A percentile compares a stretch with the other conserved stretches of the same genome.
These are phyloP conservation scores for Syritta pipiens DNA, from an alignment of 2,888 invertebrate species.

Conservation along the genomic window DNA sequence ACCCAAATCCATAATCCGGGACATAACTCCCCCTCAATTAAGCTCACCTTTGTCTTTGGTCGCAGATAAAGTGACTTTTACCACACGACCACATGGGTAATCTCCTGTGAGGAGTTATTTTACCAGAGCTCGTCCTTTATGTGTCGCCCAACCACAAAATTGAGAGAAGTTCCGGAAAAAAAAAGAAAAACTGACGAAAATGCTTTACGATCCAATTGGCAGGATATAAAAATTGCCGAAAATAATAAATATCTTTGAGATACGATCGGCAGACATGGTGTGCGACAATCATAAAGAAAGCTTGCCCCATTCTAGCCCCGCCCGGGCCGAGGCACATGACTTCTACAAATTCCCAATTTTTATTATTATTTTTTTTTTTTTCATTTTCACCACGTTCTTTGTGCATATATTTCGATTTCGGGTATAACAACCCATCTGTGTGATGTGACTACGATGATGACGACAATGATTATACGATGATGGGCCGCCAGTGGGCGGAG, in stretches of 20 bases:
- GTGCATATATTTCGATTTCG: constrained; percentile 63
- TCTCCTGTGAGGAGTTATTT: neutral
- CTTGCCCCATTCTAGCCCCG: neutral
- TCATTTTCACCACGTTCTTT: constrained; percentile 51
- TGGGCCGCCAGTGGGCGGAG: neutral
- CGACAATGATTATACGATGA: constrained; percentile 47
- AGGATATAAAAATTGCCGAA: constrained; percentile 46
- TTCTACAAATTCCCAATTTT: too few relatives aligned
- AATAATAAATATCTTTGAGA: constrained; percentile 60
- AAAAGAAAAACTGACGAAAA: constrained; percentile 35
- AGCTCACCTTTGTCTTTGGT: too few relatives aligned
- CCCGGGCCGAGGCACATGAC: too few relatives aligned
- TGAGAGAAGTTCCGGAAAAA: neutral
- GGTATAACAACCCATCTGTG: constrained; percentile 45
- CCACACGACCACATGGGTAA: too few relatives aligned
- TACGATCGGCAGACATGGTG: constrained; percentile 26
- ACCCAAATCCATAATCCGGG: too few relatives aligned
- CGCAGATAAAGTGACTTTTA: too few relatives aligned
- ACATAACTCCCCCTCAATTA: too few relatives aligned
- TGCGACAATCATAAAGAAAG: neutral
- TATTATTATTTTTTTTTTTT: constrained; percentile 43
- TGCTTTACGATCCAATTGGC: constrained; percentile 53
- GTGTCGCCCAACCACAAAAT: neutral
- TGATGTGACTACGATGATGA: constrained; percentile 59
- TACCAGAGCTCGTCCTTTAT: neutral